Evolutionary conservation across 1,140 invertebrate genomes (phyloP), one percentile per base, ranked within the genome.

Genomic region (Euura lappo): DNA sequence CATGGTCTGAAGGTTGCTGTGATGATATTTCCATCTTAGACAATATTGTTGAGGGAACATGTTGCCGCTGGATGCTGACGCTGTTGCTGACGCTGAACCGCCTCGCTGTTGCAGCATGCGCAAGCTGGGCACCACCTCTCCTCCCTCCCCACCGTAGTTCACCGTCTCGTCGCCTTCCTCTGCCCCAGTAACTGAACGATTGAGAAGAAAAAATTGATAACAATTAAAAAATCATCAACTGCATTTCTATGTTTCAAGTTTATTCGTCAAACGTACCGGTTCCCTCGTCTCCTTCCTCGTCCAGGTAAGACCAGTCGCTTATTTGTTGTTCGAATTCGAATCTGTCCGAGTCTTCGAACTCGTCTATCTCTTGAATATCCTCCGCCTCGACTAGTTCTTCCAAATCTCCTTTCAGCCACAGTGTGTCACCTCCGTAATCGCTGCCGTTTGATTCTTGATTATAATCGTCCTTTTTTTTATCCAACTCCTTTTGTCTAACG

Each of bases 21-120:
- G 94, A 88, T 97, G 95, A 86, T 96, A 96, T 83, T 96, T 96
- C 95, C 95, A 96, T 87, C 94, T 89, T 74, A 97, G 89, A 86
- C 95, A 97, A 89, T 96, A 97, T 88, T 96, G 95, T 87, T 96
- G 94, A 69, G 93, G 93, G 85, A 91, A 89, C 93, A 94, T 93
- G 84, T 87, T 90, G 77, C 79, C 79, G 70, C 77, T 75, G 72
- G 79, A 74, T 74, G 72, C 72, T 78, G 81, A 74, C 79, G 79
- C 72, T 78, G 74, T 73, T 77, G 79, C 76, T 71, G 79, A 74
- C 73, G 71, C 74, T 74, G 78, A 74, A 71, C 70, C 65, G 76
- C 78, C 80, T 74, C 80, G 82, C 81, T 83, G 84, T 71, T 86
- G 84, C 80, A 85, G 83, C 84, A 86, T 85, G 79, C 84, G 84